phyloP scores from a whole-genome alignment of 1,140 invertebrate genomes.

The Drosophila athabasca region DNA sequence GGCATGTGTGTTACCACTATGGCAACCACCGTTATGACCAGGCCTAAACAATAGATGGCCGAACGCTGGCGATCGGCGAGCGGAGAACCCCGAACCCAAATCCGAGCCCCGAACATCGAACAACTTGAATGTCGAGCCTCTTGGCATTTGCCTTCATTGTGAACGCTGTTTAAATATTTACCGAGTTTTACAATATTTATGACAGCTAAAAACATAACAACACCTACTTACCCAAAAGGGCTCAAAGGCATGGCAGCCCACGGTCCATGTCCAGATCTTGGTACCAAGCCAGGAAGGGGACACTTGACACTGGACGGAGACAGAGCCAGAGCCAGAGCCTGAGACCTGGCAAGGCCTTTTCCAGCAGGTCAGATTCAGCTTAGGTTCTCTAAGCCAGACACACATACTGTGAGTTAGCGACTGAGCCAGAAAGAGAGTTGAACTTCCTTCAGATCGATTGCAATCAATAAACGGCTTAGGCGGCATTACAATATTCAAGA shows the following conservation, averaged over 20 bases:
- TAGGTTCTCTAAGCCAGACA: conserved; percentile 20
- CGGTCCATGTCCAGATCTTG: too few species aligned
- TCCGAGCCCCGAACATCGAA: conserved; percentile 21
- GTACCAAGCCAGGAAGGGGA: conserved; percentile 28
- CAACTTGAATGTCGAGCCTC: conserved; percentile 66
- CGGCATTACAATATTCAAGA: conserved; percentile 55
- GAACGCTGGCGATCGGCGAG: conserved; percentile 3
- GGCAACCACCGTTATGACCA: conserved; percentile 52
- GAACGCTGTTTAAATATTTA: conserved; percentile 80
- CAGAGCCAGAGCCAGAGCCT: not conserved
- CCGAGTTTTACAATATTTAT: conserved; percentile 82
- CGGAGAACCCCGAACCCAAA: conserved; percentile 4
- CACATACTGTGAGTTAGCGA: too few species aligned
- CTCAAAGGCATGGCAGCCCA: conserved; percentile 9
- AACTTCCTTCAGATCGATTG: conserved; percentile 66
- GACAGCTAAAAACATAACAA: conserved; percentile 82
- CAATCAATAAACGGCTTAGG: conserved; percentile 81
- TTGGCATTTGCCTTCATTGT: conserved; percentile 80
- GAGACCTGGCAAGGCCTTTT: too few species aligned
- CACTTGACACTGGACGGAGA: conserved; percentile 66
- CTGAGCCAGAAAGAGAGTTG: not conserved
- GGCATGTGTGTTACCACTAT: too few species aligned
- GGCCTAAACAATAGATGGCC: conserved; percentile 47
- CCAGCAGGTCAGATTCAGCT: conserved; percentile 23
- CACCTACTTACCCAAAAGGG: conserved; percentile 65